Conservation (phyloP, 2,797 vertebrate genomes). For the Ptychadena robeensis region DNA sequence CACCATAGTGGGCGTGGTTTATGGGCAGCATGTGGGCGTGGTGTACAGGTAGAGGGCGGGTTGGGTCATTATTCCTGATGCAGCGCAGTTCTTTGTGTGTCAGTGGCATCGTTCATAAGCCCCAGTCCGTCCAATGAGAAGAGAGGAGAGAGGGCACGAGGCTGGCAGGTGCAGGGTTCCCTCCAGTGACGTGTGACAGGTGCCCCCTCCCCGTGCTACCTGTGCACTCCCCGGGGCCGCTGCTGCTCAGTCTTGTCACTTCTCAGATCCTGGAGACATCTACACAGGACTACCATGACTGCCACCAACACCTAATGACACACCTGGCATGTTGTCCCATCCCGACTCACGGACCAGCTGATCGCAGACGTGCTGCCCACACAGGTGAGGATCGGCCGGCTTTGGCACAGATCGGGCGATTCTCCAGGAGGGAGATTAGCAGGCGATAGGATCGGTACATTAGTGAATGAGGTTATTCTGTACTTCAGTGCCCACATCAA, state of each 20-base stretch:
- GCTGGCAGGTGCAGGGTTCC: slow-evolving; percentile 42
- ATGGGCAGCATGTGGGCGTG: not conserved
- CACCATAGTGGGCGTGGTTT: not conserved
- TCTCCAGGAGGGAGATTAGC: too few relatives aligned
- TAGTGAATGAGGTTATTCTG: too few relatives aligned
- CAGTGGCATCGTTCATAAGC: not conserved
- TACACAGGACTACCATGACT: slow-evolving; percentile 31
- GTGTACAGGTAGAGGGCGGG: slow-evolving; percentile 4
- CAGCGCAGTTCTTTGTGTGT: not conserved
- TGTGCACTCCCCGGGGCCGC: slow-evolving; percentile 24
- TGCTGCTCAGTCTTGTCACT: slow-evolving; percentile 12
- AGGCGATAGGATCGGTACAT: too few relatives aligned
- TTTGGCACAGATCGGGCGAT: too few relatives aligned
- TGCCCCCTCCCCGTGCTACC: slow-evolving; percentile 44
- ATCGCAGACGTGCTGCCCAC: slow-evolving; percentile 14
- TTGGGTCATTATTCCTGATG: not conserved
- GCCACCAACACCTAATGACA: not conserved
- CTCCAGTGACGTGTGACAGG: slow-evolving; percentile 28
- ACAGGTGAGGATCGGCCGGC: slow-evolving; percentile 46
- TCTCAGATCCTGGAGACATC: slow-evolving; percentile 2
- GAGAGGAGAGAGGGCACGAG: not conserved
- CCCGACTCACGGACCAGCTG: not conserved
- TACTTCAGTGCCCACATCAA: too few relatives aligned
- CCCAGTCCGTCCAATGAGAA: slow-evolving; percentile 1
- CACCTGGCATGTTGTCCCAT: not conserved